These are phyloP conservation scores for Myxocyprinus asiaticus DNA, from an alignment of 2,113 vertebrate genomes.

Conservation along the genomic window DNA sequence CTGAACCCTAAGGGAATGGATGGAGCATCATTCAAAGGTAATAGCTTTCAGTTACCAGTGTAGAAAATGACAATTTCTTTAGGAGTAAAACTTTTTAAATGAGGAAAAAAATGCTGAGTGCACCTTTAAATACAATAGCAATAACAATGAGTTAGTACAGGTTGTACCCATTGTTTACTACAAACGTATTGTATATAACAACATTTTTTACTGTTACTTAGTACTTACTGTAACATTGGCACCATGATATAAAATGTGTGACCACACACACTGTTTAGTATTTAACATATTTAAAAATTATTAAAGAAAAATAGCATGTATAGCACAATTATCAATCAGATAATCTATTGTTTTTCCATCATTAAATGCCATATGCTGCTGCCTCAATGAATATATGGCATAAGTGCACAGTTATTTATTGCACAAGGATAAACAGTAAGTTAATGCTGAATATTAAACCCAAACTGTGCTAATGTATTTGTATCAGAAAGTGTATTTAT, in stretches of 20 bases:
- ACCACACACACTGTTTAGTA: not conserved
- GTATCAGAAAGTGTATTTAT: slow-evolving; percentile 17
- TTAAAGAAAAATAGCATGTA: not conserved
- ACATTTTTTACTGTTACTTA: too few species aligned
- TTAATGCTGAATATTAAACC: not conserved
- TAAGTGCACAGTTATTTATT: slow-evolving; percentile 30
- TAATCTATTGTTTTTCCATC: not conserved
- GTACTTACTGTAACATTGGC: not conserved
- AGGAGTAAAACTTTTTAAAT: too few species aligned
- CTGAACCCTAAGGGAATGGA: too few species aligned
- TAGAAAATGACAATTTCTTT: too few species aligned
- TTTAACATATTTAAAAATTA: not conserved
- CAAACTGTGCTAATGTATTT: slow-evolving; percentile 15
- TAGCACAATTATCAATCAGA: not conserved
- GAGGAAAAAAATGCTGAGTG: too few species aligned
- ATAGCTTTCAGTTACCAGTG: too few species aligned
- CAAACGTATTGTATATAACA: too few species aligned
- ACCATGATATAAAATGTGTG: not conserved
- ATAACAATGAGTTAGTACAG: too few species aligned
- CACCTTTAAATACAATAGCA: too few species aligned
- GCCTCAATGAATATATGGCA: slow-evolving; percentile 2
- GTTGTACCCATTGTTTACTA: too few species aligned
- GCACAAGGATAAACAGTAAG: not conserved
- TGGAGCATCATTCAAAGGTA: too few species aligned
- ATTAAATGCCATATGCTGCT: not conserved